phyloP scores from a whole-genome alignment of 1,140 invertebrate genomes.

The Cyclargus thomasi region DNA sequence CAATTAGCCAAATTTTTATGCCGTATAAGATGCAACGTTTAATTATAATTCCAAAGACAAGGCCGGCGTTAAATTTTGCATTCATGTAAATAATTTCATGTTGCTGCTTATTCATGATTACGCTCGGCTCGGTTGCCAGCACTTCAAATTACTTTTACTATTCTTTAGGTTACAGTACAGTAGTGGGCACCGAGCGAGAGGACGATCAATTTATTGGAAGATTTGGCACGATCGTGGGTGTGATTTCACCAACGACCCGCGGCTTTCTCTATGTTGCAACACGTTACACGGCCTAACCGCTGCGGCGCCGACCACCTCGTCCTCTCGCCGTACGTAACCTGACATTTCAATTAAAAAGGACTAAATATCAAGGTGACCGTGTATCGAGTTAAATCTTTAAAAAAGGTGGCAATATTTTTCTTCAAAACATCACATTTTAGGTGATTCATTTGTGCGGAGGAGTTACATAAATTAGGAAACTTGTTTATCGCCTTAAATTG shows the following conservation, averaged over 20 bases:
- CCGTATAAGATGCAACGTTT: not conserved
- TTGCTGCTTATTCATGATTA: not conserved
- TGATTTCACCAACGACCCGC: constrained; percentile 62
- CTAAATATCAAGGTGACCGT: constrained; percentile 59
- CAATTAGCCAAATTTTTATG: constrained; percentile 11
- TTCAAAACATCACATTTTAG: constrained; percentile 26
- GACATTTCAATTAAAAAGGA: constrained; percentile 50
- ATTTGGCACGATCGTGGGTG: constrained; percentile 68
- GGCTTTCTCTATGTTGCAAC: constrained; percentile 64
- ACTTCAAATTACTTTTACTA: constrained; percentile 54
- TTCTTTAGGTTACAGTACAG: not conserved
- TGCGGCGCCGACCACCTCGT: constrained; percentile 26
- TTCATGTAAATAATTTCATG: not conserved
- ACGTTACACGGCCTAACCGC: constrained; percentile 39
- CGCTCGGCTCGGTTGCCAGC: not conserved
- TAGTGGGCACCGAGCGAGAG: not conserved
- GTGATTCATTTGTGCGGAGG: constrained; percentile 52
- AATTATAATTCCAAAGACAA: constrained; percentile 6
- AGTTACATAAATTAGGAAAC: constrained; percentile 60
- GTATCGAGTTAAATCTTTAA: constrained; percentile 23
- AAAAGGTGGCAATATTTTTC: constrained; percentile 11
- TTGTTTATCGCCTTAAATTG: constrained; percentile 46
- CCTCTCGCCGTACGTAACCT: constrained; percentile 31
- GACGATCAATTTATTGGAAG: constrained; percentile 35
- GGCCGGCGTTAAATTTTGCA: not conserved